Conservation (phyloP, 2,888 invertebrate genomes). For the Apoda limacodes region DNA sequence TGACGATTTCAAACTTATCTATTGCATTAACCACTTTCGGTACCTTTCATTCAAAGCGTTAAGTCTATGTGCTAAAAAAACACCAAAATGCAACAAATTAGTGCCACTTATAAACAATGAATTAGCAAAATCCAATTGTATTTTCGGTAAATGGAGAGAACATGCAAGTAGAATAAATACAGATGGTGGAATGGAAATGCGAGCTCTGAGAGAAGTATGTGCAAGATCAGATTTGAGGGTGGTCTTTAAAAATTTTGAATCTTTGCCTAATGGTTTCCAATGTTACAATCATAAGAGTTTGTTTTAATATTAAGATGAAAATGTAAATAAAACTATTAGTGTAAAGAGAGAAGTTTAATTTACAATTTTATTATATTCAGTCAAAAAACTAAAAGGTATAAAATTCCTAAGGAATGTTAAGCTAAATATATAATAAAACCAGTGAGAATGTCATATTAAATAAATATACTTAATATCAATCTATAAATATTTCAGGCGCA, state of each 20-base stretch:
- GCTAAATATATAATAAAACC: no score
- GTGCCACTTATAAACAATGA: conserved; percentile 38
- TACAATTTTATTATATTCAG: no score
- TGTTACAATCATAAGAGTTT: conserved; percentile 37
- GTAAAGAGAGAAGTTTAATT: no score
- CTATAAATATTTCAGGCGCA: no score
- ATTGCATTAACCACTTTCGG: conserved; percentile 58
- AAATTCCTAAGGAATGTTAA: no score
- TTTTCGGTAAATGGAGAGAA: conserved; percentile 52
- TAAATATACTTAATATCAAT: no score
- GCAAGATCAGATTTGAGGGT: conserved; percentile 38
- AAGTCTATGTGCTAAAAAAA: conserved; percentile 43
- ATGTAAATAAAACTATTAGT: conserved; percentile 16
- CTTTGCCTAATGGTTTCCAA: conserved; percentile 41
- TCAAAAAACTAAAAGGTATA: no score
- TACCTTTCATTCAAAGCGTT: conserved; percentile 54
- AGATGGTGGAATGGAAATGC: conserved; percentile 28
- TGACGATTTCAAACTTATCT: conserved; percentile 34
- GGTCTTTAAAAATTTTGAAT: conserved; percentile 38
- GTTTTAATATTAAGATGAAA: conserved; percentile 9
- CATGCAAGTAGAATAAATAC: conserved; percentile 43
- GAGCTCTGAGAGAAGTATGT: conserved; percentile 42
- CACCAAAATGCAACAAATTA: conserved; percentile 44
- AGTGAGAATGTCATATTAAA: no score
- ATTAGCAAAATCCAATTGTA: conserved; percentile 50